Conservation (phyloP, 2,888 invertebrate genomes). For the Hermaeophaga mercurialis region DNA sequence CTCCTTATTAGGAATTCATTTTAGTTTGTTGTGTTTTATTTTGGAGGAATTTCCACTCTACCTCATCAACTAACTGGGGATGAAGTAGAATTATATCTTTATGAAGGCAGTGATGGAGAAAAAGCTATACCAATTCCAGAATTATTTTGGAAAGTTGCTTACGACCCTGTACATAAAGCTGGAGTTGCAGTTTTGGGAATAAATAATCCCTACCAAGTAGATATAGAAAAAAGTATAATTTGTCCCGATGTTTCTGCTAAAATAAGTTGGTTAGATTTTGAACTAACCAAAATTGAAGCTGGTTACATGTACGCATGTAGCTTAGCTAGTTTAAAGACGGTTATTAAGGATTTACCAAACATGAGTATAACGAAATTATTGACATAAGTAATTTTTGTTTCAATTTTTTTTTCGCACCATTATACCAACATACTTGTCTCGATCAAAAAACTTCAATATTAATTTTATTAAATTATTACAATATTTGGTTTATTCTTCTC, state of each 20-base stretch:
- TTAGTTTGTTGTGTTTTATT: background rate
- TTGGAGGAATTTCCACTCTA: conserved; percentile 60
- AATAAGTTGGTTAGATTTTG: conserved; percentile 66
- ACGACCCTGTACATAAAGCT: conserved; percentile 59
- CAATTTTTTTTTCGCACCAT: too few relatives aligned
- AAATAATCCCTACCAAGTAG: conserved; percentile 63
- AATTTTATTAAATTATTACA: too few relatives aligned
- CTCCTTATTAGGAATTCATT: background rate
- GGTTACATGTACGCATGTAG: conserved; percentile 69
- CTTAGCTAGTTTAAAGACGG: conserved; percentile 62
- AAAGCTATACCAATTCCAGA: conserved; percentile 62
- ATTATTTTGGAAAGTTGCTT: conserved; percentile 65
- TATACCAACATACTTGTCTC: too few relatives aligned
- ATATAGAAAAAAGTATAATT: conserved; percentile 41
- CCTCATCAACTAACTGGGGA: conserved; percentile 56
- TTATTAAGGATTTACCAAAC: conserved; percentile 61
- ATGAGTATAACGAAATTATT: conserved; percentile 55
- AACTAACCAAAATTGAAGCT: conserved; percentile 55
- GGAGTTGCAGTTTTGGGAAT: conserved; percentile 67
- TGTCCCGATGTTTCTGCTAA: conserved; percentile 61
- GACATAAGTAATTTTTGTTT: conserved; percentile 11
- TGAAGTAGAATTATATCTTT: conserved; percentile 47
- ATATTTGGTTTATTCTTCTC: too few relatives aligned
- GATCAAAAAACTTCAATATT: too few relatives aligned
- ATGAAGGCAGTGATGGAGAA: conserved; percentile 39